Percentiles rank a stretch among this genome's conserved stretches.
Conservation (phyloP, 2,113 vertebrate genomes). For the Zapus hudsonius region DNA sequence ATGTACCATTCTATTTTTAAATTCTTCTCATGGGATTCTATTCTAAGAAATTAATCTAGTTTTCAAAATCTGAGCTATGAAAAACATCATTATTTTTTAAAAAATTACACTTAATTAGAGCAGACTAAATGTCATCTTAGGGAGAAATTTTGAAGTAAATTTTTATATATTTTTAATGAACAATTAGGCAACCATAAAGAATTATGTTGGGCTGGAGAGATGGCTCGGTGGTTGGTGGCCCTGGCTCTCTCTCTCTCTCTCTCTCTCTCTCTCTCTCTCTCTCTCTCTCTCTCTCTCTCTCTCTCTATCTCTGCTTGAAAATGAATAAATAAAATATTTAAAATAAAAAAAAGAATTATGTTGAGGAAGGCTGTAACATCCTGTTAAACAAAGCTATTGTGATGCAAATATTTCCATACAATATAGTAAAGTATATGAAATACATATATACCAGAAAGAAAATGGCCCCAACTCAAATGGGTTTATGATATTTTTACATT, state of each 20-base stretch:
- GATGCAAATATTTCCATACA: neutral
- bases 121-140: neutral
- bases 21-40: neutral
- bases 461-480: neutral
- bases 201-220: no score
- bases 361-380: neutral
- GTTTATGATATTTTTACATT: neutral
- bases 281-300: no score
- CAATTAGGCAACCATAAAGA: neutral
- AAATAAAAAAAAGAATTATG: no score
- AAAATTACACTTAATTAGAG: neutral
- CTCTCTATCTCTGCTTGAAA: no score
- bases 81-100: neutral
- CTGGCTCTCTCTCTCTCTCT: no score
- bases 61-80: neutral
- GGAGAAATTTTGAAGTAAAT: neutral
- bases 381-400: neutral
- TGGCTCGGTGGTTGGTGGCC: no score
- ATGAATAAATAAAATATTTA: no score
- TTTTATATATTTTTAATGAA: neutral
- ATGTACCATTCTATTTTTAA: neutral
- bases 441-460: no score
- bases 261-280: no score
- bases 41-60: neutral
- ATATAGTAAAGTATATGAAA: neutral